A percentile compares a stretch with the other conserved stretches of the same genome.
phyloP scores from a whole-genome alignment of 2,888 invertebrate species.

The Sturmia bella region DNA sequence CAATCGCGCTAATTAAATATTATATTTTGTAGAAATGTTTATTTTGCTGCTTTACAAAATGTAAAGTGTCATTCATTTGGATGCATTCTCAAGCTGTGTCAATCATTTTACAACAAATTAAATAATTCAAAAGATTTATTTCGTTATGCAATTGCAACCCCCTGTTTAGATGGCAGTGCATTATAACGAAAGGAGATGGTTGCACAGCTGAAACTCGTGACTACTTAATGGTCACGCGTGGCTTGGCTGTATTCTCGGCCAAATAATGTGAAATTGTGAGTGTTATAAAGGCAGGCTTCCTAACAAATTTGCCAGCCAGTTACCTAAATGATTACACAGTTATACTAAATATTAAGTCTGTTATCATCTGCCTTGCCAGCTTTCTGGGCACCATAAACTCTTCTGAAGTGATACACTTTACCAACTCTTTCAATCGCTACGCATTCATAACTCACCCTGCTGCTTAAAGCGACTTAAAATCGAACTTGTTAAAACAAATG shows the following conservation, averaged over 20 bases:
- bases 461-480: neutral
- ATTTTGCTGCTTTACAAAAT: neutral
- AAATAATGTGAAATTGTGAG: too few relatives aligned
- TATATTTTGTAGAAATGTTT: neutral
- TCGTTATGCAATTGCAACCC: constrained; percentile 40
- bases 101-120: constrained; percentile 29
- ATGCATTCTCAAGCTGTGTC: constrained; percentile 43
- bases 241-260: too few relatives aligned
- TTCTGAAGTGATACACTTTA: too few relatives aligned
- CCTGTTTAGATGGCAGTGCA: too few relatives aligned
- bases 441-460: constrained; percentile 42
- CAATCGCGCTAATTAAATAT: neutral
- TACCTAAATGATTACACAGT: too few relatives aligned
- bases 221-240: too few relatives aligned
- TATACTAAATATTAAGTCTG: too few relatives aligned
- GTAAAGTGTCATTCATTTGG: constrained; percentile 30
- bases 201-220: neutral
- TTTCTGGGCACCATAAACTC: too few relatives aligned
- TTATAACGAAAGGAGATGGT: neutral
- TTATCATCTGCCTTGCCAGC: too few relatives aligned
- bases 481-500: neutral
- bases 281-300: too few relatives aligned
- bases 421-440: neutral
- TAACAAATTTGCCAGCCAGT: too few relatives aligned
- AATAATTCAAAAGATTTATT: constrained; percentile 4